Percentiles rank a stretch among this genome's conserved stretches.
Conservation (phyloP, 2,888 invertebrate species). For the Lasioglossum lativentre region DNA sequence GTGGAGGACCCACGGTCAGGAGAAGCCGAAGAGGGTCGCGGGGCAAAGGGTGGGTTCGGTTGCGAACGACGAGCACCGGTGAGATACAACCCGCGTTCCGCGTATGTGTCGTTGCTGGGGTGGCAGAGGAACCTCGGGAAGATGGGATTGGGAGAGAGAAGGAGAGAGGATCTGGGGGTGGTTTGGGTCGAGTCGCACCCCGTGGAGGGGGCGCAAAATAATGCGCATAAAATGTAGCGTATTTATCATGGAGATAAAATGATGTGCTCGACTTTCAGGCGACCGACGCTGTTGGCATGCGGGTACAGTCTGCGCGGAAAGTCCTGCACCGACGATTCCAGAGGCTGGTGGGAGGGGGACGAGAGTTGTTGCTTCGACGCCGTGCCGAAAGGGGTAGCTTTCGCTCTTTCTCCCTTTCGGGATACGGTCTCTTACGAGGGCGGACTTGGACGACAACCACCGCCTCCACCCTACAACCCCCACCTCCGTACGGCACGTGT, state of each 20-base stretch:
- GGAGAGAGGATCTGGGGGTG: conserved; percentile 55
- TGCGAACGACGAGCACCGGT: conserved; percentile 76
- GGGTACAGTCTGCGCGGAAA: conserved; percentile 72
- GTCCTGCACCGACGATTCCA: conserved; percentile 33
- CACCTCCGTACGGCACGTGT: conserved; percentile 65
- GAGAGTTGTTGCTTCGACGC: conserved; percentile 27
- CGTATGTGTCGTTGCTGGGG: conserved; percentile 70
- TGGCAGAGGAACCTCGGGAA: conserved; percentile 66
- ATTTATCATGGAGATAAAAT: conserved; percentile 84
- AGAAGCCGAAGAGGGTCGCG: conserved; percentile 11
- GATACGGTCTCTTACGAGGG: conserved; percentile 60
- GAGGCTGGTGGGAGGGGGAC: neutral
- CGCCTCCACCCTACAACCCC: conserved; percentile 34
- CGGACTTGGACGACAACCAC: conserved; percentile 54
- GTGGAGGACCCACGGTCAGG: conserved; percentile 46
- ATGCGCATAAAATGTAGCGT: conserved; percentile 84
- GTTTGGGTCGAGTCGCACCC: conserved; percentile 62
- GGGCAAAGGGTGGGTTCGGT: conserved; percentile 78
- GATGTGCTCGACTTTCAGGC: conserved; percentile 82
- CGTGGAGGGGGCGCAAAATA: conserved; percentile 82
- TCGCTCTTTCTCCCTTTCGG: neutral
- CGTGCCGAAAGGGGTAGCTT: conserved; percentile 27
- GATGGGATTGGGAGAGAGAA: conserved; percentile 56
- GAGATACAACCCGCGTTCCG: conserved; percentile 73
- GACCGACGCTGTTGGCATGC: conserved; percentile 77